Conservation (phyloP, 2,113 vertebrate genomes). For the Calypte anna region DNA sequence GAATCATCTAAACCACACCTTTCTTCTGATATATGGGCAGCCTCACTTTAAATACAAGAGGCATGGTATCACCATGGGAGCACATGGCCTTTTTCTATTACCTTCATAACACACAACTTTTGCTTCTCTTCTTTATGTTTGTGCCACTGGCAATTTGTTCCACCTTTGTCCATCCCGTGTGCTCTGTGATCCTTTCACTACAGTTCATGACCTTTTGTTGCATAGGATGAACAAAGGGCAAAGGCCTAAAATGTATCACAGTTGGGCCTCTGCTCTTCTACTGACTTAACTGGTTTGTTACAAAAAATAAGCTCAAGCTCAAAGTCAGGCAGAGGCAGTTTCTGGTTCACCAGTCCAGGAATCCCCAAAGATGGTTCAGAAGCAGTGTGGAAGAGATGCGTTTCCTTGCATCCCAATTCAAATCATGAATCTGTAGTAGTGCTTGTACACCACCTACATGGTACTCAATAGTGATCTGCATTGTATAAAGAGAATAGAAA, state of each 20-base stretch:
- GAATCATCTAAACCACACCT: constrained; percentile 18
- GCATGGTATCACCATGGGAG: not conserved
- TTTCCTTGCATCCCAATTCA: not conserved
- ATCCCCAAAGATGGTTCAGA: constrained; percentile 5
- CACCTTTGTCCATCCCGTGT: not conserved
- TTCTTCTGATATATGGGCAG: not conserved
- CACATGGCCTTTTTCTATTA: not conserved
- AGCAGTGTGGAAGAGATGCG: not conserved
- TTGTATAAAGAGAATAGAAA: constrained; percentile 41
- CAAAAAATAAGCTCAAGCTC: not conserved
- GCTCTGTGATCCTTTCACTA: constrained; percentile 30
- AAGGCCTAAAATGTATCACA: constrained; percentile 37
- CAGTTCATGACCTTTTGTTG: constrained; percentile 38
- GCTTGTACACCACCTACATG: constrained; percentile 57
- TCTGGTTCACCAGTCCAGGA: not conserved
- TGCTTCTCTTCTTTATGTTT: constrained; percentile 12
- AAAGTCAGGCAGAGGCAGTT: not conserved
- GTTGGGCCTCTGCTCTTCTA: constrained; percentile 25
- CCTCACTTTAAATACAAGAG: not conserved
- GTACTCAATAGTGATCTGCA: constrained; percentile 22
- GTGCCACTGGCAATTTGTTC: constrained; percentile 59
- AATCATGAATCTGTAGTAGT: not conserved
- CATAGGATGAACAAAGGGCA: constrained; percentile 7
- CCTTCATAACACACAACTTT: constrained; percentile 17
- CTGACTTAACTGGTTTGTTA: not conserved